Conservation (phyloP, 1,140 invertebrate genomes). For the Musca domestica region DNA sequence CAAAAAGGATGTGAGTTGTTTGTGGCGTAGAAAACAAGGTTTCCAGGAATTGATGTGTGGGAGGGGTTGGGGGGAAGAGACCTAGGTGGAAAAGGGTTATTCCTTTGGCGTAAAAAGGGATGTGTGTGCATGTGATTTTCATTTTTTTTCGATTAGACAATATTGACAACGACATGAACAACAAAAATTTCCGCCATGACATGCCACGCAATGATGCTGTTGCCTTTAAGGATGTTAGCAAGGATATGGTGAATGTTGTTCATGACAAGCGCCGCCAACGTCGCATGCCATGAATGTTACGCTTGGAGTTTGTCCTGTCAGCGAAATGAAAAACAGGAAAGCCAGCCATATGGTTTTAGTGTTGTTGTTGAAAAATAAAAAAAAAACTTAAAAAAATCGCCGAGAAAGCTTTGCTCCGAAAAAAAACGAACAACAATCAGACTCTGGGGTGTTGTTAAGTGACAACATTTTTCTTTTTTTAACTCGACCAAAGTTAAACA, state of each 20-base stretch:
- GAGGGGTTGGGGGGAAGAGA: neutral
- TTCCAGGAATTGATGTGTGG: neutral
- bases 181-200: neutral
- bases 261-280: no score
- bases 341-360: neutral
- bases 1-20: neutral
- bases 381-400: neutral
- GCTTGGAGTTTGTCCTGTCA: constrained; percentile 32
- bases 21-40: no score
- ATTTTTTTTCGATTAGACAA: constrained; percentile 3
- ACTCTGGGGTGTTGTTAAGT: constrained; percentile 51
- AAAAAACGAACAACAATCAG: constrained; percentile 36
- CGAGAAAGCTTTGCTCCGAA: constrained; percentile 10
- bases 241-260: neutral
- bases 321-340: constrained; percentile 36
- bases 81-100: neutral
- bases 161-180: constrained; percentile 4
- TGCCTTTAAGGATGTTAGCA: neutral
- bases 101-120: constrained; percentile 5
- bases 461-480: constrained; percentile 26
- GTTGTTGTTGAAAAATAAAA: neutral
- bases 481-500: neutral
- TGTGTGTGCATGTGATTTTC: no score
- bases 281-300: no score
- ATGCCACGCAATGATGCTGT: neutral